Percentiles rank a stretch among this genome's conserved stretches.
phyloP scores from a whole-genome alignment of 2,113 vertebrate genomes.

The Sialia sialis region DNA sequence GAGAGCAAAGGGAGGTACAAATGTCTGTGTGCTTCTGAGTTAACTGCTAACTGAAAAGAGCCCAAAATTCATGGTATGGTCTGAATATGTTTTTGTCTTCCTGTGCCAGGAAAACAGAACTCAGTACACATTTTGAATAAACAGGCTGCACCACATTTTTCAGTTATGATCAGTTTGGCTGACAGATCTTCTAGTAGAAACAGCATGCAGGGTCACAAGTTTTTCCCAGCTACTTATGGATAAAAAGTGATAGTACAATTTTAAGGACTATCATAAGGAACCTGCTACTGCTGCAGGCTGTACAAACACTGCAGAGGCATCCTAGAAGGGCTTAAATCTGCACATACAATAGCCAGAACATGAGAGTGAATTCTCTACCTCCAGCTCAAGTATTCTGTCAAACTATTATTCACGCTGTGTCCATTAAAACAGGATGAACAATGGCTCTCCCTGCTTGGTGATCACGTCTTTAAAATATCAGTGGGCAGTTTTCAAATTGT shows the following conservation, averaged over 20 bases:
- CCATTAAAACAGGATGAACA: constrained; percentile 30
- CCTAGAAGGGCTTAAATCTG: constrained; percentile 8
- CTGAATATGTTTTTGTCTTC: background rate
- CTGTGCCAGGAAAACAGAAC: background rate
- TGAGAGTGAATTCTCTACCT: background rate
- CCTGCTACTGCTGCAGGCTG: background rate
- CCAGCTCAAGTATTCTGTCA: background rate
- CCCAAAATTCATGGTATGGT: background rate
- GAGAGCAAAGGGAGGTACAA: background rate
- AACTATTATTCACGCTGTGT: background rate
- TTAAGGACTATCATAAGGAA: constrained; percentile 28
- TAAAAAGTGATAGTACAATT: constrained; percentile 6
- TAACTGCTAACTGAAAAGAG: background rate
- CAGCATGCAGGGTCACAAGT: background rate
- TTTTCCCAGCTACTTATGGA: constrained; percentile 12
- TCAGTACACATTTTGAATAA: background rate
- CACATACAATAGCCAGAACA: background rate
- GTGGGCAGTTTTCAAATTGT: constrained; percentile 42
- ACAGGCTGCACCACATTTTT: background rate
- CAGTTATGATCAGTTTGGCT: background rate
- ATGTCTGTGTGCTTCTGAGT: background rate
- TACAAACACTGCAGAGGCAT: background rate
- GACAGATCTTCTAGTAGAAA: background rate
- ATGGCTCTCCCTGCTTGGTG: background rate
- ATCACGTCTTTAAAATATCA: constrained; percentile 33